Conservation (phyloP, 2,888 invertebrate genomes). For the Drosophila cognata region DNA sequence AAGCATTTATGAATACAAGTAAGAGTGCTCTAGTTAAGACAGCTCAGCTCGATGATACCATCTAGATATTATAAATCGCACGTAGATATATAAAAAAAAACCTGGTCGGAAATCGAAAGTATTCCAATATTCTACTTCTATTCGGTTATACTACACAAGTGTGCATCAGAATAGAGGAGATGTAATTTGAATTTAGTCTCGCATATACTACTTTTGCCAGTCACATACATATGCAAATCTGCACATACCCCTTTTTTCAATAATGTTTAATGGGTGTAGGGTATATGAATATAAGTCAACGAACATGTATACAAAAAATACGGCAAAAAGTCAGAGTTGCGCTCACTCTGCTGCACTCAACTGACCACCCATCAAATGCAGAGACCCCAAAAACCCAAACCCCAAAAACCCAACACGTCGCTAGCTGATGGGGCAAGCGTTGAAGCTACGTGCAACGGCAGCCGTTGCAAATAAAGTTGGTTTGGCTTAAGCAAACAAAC, state of each 20-base stretch:
- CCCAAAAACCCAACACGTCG: conserved; percentile 33
- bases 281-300: conserved; percentile 29
- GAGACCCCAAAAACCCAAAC: conserved; percentile 16
- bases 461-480: conserved; percentile 61
- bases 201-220: background rate
- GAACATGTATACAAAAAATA: conserved; percentile 60
- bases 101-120: background rate
- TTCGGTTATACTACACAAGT: background rate
- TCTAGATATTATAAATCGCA: background rate
- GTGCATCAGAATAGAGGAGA: background rate
- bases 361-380: conserved; percentile 65
- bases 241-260: background rate
- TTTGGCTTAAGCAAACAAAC: conserved; percentile 55
- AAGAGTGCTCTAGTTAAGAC: background rate
- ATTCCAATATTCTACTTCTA: background rate
- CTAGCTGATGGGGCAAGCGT: conserved; percentile 49
- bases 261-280: background rate
- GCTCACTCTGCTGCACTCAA: conserved; percentile 26
- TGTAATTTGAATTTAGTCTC: background rate
- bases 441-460: conserved; percentile 61
- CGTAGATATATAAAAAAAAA: background rate
- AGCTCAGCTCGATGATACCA: background rate
- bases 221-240: background rate
- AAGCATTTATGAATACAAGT: background rate
- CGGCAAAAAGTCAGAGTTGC: conserved; percentile 42